phyloP scores from a whole-genome alignment of 2,113 vertebrate species.

The Haemorhous mexicanus region DNA sequence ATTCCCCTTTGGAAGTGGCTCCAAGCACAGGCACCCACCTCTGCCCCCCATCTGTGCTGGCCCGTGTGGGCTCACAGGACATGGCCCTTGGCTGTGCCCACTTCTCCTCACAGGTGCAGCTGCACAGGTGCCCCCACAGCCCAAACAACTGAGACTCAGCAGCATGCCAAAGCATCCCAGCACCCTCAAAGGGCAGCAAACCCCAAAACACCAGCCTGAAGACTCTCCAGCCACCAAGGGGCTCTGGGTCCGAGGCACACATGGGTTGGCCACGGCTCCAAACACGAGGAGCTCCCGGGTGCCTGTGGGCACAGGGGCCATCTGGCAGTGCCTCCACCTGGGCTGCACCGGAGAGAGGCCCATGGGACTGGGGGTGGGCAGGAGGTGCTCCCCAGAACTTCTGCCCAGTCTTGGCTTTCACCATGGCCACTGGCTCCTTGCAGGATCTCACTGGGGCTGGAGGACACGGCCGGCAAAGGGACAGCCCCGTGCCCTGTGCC shows the following conservation, averaged over 20 bases:
- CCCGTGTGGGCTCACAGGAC: accelerated
- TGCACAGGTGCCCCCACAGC: accelerated
- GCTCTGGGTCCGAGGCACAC: accelerated
- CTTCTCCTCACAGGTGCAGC: not conserved
- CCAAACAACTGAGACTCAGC: accelerated
- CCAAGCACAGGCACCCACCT: too few relatives aligned
- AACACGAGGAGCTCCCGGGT: accelerated
- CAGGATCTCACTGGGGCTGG: not conserved
- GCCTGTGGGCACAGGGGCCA: accelerated
- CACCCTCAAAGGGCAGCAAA: accelerated
- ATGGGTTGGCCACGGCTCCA: accelerated
- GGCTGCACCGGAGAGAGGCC: too few relatives aligned
- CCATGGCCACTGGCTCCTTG: accelerated
- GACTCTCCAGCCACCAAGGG: accelerated
- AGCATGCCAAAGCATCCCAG: accelerated
- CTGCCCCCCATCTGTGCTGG: accelerated
- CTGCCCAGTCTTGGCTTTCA: accelerated
- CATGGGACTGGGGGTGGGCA: accelerated
- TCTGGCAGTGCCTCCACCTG: accelerated
- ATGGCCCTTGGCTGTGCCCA: accelerated
- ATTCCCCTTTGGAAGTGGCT: accelerated
- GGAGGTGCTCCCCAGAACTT: not conserved
- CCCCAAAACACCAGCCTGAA: not conserved
- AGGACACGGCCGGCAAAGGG: accelerated
- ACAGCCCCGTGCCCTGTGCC: accelerated